Evolutionary conservation across 2,113 vertebrate genomes (phyloP), one percentile per base, ranked within the genome.

Genomic region (Tachuris rubrigastra): DNA sequence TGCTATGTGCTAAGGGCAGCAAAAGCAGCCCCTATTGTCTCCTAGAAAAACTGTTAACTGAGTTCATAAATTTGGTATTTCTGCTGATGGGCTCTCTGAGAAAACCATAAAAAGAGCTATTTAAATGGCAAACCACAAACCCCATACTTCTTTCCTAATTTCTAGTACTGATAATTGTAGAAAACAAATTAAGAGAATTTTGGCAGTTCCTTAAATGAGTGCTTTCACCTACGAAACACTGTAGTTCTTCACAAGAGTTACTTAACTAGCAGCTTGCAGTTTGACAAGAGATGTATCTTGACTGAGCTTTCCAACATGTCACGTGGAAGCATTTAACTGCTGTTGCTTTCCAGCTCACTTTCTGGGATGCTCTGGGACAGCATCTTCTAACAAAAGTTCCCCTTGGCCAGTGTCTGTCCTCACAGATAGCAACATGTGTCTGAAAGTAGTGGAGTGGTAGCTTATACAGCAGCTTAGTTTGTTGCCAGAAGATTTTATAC

Each of bases 11-110:
- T n/a, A 33, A n/a, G 21, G 59, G 44, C 31, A 56, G 49, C 25
- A 55, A 42, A 88, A 95, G 85, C 78, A 94, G 91, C 55, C 55
- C 67, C 52, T 58, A 65, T 75, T 91, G 89, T 85, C 87, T 69
- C 63, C 35, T 9, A 91, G 89, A 93, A 68, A 93, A 88, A 86
- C 78, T 59, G 56, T 71, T 73, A 80, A 79, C 84, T 91, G 85
- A 96, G 96, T 97, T 96, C 87, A 65, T 20, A 19, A 15, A 31
- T 46, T 41, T 63, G 3, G 17, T 25, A 33, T 42, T 73, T 86
- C 72, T 94, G 85, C 91, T 95, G 90, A 71, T 66, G 88, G 37
- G 31, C 8, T 25, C 44, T 90, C 92, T 25, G 11, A 4, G 37
- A 58, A 65, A 74, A 66, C 27, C 1, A 6, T 42, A 31, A 41